Base-by-base conservation (phyloP, 2,113 vertebrate genomes). In the Thalassoma bifasciatum region DNA sequence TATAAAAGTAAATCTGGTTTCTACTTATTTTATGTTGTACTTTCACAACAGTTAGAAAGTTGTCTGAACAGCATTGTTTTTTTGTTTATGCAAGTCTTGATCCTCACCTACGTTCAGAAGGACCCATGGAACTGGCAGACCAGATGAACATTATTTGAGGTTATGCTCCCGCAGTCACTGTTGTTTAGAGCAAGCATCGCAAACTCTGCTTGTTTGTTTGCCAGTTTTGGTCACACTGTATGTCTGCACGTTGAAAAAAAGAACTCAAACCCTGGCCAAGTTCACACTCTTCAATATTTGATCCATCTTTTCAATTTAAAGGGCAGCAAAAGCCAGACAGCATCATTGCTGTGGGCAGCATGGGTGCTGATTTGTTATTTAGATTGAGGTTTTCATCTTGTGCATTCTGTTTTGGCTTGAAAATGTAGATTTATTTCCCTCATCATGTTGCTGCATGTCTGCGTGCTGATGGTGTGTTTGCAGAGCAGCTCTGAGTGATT, bases 401-500 rank as follows among this genome's bases (percentile, higher is more conserved):
- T 65, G 22, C 21, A 59, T 16, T 34, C 22, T 72, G 68, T 71
- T 79, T 49, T 79, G 79, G 40, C 38, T 56, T 30, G 58, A 36
- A 61, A 73, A 62, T 23, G 47, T 49, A 9, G 9, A 10, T 68
- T 66, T 30, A 44, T 23, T 72, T 54, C 21, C n/a, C 40, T 58
- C 13, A 22, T 52, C 37, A 42, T 64, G 26, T 60, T 70, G 19
- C 69, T 13, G 37, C 59, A 36, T 72, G 61, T 60, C n/a, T 69
- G 65, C 22, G 44, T 17, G 30, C 66, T 62, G 70, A 26, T 72
- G 66, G 44, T 82, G 80, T 58, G 64, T 72, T 65, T 60, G 67
- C 59, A 24, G 16, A 83, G 65, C 81, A 56, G n/a, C 79, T 75
- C 77, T 83, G 81, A 84, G 57, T 85, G 83, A 88, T 86, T 82